These are phyloP conservation scores for Thelaira solivaga DNA, from an alignment of 2,888 invertebrate genomes.

Conservation along the genomic window DNA sequence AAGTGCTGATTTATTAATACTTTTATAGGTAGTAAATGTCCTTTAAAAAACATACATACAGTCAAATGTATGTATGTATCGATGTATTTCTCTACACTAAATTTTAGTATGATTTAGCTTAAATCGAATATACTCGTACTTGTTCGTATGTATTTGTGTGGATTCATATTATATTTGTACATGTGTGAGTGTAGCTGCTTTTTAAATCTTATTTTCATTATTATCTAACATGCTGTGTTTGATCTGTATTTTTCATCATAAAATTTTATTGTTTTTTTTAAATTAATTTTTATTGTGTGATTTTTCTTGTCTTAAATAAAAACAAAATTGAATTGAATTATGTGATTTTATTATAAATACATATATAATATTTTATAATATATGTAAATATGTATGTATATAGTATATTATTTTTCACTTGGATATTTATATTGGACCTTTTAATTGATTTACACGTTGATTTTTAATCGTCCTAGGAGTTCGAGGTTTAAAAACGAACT, in stretches of 20 bases:
- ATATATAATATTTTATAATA: neutral
- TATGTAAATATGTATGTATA: neutral
- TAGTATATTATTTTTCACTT: constrained; percentile 11
- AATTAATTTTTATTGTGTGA: neutral
- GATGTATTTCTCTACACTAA: constrained; percentile 35
- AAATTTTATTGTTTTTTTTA: neutral
- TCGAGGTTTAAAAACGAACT: constrained; percentile 47
- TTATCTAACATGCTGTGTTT: neutral
- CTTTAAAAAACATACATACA: too few species aligned
- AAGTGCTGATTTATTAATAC: too few species aligned
- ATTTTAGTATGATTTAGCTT: constrained; percentile 7
- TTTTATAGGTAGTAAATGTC: too few species aligned
- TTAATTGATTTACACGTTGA: constrained; percentile 1
- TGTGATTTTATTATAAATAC: neutral
- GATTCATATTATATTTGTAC: neutral
- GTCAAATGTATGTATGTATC: neutral
- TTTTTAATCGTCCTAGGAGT: constrained; percentile 31
- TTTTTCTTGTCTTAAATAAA: neutral
- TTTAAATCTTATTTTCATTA: neutral
- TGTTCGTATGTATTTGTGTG: neutral
- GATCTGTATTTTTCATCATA: neutral
- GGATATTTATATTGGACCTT: constrained; percentile 9
- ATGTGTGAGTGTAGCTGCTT: neutral
- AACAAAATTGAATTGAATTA: neutral
- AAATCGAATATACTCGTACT: neutral